These are phyloP conservation scores for Virgularia gustaviana DNA, from an alignment of 92 coral and sea anemone species.

Conservation along the genomic window DNA sequence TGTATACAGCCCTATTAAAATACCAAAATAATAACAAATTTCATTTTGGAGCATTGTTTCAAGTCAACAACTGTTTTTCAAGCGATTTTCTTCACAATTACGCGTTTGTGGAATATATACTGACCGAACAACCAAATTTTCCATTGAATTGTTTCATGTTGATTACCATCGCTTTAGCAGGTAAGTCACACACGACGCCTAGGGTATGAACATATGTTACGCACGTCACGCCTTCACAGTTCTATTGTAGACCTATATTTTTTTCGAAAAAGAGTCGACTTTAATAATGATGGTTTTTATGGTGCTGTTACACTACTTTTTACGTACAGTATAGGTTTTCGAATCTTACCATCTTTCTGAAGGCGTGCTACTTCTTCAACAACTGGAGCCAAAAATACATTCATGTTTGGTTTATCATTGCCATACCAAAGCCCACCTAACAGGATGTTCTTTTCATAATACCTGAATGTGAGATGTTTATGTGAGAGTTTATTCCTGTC, in stretches of 20 bases:
- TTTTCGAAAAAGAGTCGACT: too few species aligned
- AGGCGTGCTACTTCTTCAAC: conserved; percentile 18
- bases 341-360: conserved; percentile 32
- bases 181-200: conserved; percentile 48
- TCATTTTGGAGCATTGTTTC: too few species aligned
- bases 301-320: too few species aligned
- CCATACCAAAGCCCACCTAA: conserved; percentile 35
- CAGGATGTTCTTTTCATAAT: conserved; percentile 32
- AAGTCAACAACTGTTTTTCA: too few species aligned
- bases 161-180: conserved; percentile 50
- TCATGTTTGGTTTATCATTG: conserved; percentile 31
- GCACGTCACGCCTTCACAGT: not conserved
- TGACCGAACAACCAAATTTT: conserved; percentile 51
- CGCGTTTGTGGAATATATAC: too few species aligned
- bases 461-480: conserved; percentile 20
- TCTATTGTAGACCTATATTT: not conserved
- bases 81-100: too few species aligned
- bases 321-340: too few species aligned
- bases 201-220: conserved; percentile 23
- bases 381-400: conserved; percentile 26
- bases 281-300: too few species aligned
- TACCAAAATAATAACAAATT: conserved; percentile 10
- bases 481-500: too few species aligned
- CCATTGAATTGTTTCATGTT: conserved; percentile 51
- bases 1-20: conserved; percentile 31